Evolutionary conservation across 2,113 vertebrate species (phyloP), one percentile per base, ranked within the genome.

Genomic region (Dromas ardeola): DNA sequence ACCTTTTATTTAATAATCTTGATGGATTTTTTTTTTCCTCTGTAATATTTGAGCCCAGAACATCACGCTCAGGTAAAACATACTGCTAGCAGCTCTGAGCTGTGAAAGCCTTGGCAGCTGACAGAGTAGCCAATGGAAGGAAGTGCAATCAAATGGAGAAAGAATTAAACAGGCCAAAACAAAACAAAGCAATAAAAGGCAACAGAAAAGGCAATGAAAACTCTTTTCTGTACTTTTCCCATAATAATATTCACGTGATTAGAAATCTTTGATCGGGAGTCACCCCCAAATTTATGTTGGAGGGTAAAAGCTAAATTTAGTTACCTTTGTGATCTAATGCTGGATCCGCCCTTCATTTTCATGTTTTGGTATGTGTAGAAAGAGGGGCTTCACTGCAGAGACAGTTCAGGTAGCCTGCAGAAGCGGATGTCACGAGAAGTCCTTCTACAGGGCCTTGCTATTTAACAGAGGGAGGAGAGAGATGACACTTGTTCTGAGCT

Each of bases 381-480:
- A 36, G 26, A 26, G 30, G 5, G 45, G 9, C 38, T 80, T 90
- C n/a, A 52, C 14, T 62, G 32, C 63, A 67, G 36, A 69, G 30
- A 32, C 19, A 40, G 20, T 74, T 73, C 59, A 83, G 36, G 30
- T 83, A 78, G 25, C 21, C 53, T 67, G 50, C 47, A 77, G 80
- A 45, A 77, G 21, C 21, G 62, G 16, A 7, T 72, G 52, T 10
- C 59, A 36, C 0, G 1, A 42, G 49, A 67, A 67, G 30, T 56
- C 15, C 25, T 59, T 36, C 21, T 62, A 12, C 11, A 17, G 18
- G 10, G 18, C 29, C 1, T 0, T 42, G 34, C 36, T 72, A 3
- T 72, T 87, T 88, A 72, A 56, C 26, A 84, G 25, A 66, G 18
- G 34, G n/a, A 56, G 21, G 43, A 83, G 12, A 63, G 23, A 45